Conservation (phyloP, 2,113 vertebrate species). For the Heloderma charlesbogerti region DNA sequence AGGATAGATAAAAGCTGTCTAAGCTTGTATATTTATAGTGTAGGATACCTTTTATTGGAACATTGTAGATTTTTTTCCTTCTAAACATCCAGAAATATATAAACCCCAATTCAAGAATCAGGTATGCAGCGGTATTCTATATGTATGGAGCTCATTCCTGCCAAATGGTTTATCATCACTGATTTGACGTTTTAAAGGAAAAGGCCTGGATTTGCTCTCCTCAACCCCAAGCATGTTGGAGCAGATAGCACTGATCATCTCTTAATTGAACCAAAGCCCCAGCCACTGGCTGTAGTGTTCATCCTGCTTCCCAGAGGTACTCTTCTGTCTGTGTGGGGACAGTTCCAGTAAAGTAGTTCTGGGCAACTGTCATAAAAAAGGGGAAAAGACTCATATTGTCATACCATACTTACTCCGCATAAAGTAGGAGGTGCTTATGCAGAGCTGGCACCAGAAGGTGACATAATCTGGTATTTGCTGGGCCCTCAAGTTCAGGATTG, state of each 20-base stretch:
- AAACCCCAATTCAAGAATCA: neutral
- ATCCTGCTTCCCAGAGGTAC: neutral
- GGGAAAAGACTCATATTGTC: neutral
- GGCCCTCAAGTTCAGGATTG: neutral
- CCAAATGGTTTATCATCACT: neutral
- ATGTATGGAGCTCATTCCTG: neutral
- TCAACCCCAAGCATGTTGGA: neutral
- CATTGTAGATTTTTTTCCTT: slow-evolving; percentile 35
- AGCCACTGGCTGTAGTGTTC: neutral
- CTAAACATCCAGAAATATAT: slow-evolving; percentile 15
- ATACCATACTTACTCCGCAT: neutral
- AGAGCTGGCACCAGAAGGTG: neutral
- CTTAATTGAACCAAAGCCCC: neutral
- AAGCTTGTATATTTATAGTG: neutral
- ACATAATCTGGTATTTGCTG: neutral
- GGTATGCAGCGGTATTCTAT: neutral
- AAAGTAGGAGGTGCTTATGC: neutral
- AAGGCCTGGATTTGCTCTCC: too few relatives aligned
- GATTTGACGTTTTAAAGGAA: neutral
- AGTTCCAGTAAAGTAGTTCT: neutral
- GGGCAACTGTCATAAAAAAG: neutral
- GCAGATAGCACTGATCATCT: neutral
- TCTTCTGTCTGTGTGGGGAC: neutral
- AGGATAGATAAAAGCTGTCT: too few relatives aligned
- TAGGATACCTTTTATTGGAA: slow-evolving; percentile 45